Percentiles rank a stretch among this genome's conserved stretches.
Evolutionary conservation across 2,888 invertebrate genomes (phyloP).

Genomic region (Caenorhabditis uteleia): DNA sequence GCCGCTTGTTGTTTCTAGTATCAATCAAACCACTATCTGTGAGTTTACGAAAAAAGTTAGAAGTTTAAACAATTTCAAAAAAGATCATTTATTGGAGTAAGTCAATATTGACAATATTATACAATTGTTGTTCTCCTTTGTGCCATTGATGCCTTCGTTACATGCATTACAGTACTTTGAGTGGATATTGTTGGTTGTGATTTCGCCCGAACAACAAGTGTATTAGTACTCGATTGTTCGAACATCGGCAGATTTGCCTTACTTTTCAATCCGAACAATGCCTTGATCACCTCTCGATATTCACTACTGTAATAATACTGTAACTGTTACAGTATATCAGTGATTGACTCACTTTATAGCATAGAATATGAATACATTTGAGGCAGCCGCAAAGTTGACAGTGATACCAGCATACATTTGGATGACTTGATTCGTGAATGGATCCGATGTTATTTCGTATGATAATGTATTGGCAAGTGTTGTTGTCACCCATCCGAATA

Average conservation of each 20-base stretch:
- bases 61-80: too few species aligned
- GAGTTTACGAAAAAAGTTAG: too few species aligned
- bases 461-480: conserved; percentile 32
- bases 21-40: too few species aligned
- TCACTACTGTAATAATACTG: conserved; percentile 21
- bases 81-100: too few species aligned
- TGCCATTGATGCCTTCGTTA: too few species aligned
- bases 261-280: conserved; percentile 24
- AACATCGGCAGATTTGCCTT: conserved; percentile 10
- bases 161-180: too few species aligned
- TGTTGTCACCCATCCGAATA: conserved; percentile 40
- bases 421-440: conserved; percentile 15
- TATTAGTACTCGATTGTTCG: conserved; percentile 24
- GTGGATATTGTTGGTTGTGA: too few species aligned
- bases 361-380: conserved; percentile 43
- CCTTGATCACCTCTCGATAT: conserved; percentile 20
- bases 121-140: too few species aligned
- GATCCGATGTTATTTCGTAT: conserved; percentile 11
- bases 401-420: conserved; percentile 47
- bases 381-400: conserved; percentile 35
- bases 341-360: conserved; percentile 39
- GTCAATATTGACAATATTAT: too few species aligned
- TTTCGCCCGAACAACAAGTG: too few species aligned
- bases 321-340: too few species aligned
- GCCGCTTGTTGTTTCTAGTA: too few species aligned